Base-by-base conservation (phyloP, 1,140 invertebrate genomes). In the Drosophila nasuta region DNA sequence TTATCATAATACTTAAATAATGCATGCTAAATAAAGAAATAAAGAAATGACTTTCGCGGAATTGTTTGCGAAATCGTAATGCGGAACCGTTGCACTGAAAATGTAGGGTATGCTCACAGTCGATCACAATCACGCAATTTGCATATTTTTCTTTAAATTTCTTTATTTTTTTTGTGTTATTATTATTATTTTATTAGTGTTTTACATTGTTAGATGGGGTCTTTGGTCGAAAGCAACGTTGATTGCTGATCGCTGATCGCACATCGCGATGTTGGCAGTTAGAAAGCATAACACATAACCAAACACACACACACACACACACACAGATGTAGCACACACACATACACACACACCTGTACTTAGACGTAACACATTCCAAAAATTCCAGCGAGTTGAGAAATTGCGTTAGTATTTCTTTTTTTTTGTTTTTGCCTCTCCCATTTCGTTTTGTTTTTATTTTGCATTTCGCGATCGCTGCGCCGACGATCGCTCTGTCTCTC, bases 271-370 rank as follows among this genome's bases (percentile, higher is more conserved):
- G 75, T 51, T 77, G 15, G 71, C 79, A 76, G 82, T 86, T 86
- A 82, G 82, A 86, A 86, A 86, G 79, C 82, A 87, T 87, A 73
- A 64, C 82, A 82, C 77, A 70, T 45, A 54, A 68, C 35, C 58
- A 30, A 7, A 68, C 15, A 45, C 35, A 10, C 13, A 17, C 52
- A 38, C 30, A 20, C 13, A 20, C 33, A 17, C 33, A 1, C 51
- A 7, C 28, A 54, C 13, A 30, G 13, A 54, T 13, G 3, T 25
- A 4, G 3, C 15, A 35, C 35, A 5, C 13, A 35, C 33, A 38
- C 30, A 6, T 2, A 6, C 30, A 17, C 54, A n/a, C 54, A 57
- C 54, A 57, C 33, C 64, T 56, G 8, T 30, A 17, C 33, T 38
- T 38, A 35, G 35, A 57, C 41, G 33, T 56, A 56, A 54, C 71